Evolutionary conservation across 1,140 invertebrate genomes (phyloP).

Genomic region (Belonocnema kinseyi): DNA sequence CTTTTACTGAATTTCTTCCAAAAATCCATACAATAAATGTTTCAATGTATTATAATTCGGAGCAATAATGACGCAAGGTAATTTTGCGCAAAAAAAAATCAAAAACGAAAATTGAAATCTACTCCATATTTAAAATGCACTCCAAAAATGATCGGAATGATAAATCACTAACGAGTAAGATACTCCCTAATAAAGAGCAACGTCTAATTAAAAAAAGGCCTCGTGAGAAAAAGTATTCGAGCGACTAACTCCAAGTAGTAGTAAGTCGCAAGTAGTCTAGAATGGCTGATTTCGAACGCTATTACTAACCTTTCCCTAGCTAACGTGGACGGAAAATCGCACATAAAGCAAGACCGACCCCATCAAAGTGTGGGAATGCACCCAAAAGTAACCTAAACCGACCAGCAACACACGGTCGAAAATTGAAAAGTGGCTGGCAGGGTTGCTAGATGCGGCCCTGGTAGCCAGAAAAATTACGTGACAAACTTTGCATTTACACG

Average conservation of each 20-base stretch:
- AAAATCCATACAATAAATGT: no score
- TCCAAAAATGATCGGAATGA: neutral
- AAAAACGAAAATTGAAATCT: no score
- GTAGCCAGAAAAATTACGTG: conserved; percentile 69
- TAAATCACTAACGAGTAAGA: neutral
- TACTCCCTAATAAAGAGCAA: neutral
- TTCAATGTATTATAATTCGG: no score
- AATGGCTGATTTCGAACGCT: conserved; percentile 27
- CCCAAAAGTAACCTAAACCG: conserved; percentile 21
- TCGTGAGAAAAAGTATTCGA: conserved; percentile 14
- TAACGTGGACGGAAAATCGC: conserved; percentile 16
- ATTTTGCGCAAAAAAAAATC: no score
- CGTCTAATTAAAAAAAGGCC: conserved; percentile 17
- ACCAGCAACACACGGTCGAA: neutral
- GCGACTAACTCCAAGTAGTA: conserved; percentile 9
- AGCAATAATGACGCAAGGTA: no score
- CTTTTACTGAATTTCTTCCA: no score
- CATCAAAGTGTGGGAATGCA: conserved; percentile 35
- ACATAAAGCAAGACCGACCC: conserved; percentile 20
- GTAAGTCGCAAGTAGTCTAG: conserved; percentile 26
- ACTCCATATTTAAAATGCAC: no score
- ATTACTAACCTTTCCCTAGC: conserved; percentile 12
- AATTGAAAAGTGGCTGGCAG: conserved; percentile 38
- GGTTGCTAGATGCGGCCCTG: conserved; percentile 63
- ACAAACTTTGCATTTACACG: conserved; percentile 70